Evolutionary conservation across 2,113 vertebrate species (phyloP).

Genomic region (Grus americana): DNA sequence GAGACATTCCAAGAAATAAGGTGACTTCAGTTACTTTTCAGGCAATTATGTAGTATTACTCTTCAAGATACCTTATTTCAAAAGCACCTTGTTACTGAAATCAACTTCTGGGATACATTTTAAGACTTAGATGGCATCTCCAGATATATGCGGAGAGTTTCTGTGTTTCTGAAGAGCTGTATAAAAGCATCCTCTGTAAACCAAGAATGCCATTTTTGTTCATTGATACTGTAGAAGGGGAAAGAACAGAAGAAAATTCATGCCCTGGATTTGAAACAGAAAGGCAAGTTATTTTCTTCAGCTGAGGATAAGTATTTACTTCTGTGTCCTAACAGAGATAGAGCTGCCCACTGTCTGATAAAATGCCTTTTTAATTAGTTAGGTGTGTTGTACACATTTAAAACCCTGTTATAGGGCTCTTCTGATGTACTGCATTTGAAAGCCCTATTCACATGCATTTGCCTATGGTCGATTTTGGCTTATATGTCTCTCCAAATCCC

Average conservation of each 20-base stretch:
- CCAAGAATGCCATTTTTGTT: not conserved
- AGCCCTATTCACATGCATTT: not conserved
- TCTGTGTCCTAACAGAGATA: not conserved
- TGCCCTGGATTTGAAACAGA: not conserved
- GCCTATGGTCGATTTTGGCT: not conserved
- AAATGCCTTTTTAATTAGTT: constrained; percentile 32
- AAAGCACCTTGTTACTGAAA: not conserved
- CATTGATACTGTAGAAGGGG: not conserved
- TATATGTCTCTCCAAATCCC: not conserved
- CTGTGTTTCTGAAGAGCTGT: not conserved
- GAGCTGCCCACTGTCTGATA: not conserved
- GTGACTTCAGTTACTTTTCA: not conserved
- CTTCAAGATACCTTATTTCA: not conserved
- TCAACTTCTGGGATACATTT: not conserved
- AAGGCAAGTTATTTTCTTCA: not conserved
- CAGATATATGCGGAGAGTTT: not conserved
- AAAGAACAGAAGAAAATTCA: not conserved
- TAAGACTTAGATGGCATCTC: not conserved
- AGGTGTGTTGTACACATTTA: not conserved
- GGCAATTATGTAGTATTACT: not conserved
- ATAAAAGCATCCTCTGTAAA: not conserved
- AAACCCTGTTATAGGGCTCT: not conserved
- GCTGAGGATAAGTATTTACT: not conserved
- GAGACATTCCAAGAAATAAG: not conserved
- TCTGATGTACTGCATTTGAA: not conserved